Evolutionary conservation across 2,888 invertebrate genomes (phyloP).

Genomic region (Cacoxenus indagator): DNA sequence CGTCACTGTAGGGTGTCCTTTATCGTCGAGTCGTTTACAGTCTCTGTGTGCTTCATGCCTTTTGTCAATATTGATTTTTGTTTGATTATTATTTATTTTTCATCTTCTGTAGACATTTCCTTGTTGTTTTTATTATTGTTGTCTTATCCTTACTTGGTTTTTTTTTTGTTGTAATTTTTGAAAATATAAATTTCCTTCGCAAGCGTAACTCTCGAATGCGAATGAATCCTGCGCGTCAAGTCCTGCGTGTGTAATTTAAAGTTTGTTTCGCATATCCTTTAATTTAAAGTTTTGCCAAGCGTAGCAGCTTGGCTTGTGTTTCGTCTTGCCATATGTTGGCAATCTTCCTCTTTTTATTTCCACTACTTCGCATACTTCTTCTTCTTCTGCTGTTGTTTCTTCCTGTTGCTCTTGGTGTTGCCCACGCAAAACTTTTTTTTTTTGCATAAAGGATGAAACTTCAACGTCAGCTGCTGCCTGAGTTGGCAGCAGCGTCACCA

Average conservation of each 20-base stretch:
- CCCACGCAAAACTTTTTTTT: background rate
- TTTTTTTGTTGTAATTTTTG: background rate
- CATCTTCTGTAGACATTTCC: no score
- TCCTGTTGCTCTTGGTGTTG: background rate
- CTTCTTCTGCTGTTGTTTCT: background rate
- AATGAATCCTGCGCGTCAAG: background rate
- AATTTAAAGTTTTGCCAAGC: conserved; percentile 34
- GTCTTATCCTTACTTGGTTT: no score
- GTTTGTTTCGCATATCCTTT: conserved; percentile 29
- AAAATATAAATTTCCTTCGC: no score
- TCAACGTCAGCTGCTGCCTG: background rate
- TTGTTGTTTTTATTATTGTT: conserved; percentile 25
- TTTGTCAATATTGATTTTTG: conserved; percentile 57
- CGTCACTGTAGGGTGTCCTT: conserved; percentile 5
- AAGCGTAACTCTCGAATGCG: no score
- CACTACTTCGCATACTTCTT: conserved; percentile 26
- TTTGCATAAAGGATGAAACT: background rate
- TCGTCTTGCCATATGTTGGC: conserved; percentile 34
- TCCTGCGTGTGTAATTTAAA: conserved; percentile 25
- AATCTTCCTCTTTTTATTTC: conserved; percentile 19
- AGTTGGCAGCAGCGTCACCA: background rate
- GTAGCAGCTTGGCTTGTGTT: conserved; percentile 7
- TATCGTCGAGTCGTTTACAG: background rate
- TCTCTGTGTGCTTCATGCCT: conserved; percentile 9
- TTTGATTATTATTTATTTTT: conserved; percentile 61